Base-by-base conservation (phyloP, 2,113 vertebrate genomes). In the Lynx canadensis region DNA sequence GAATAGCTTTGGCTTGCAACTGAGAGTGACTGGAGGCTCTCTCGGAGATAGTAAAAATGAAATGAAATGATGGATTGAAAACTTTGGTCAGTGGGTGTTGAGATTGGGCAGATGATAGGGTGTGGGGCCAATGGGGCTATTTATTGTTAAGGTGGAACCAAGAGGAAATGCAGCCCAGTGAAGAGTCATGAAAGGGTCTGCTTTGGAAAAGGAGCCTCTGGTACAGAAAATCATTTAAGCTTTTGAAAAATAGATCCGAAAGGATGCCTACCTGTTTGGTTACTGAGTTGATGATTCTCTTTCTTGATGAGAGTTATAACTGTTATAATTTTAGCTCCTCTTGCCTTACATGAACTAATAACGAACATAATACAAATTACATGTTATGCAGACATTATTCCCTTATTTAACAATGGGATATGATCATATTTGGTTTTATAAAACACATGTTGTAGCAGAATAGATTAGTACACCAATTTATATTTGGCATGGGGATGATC, bases 41-140 rank as follows among this genome's bases (percentile, higher is more conserved):
- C 41, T 50, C 16, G 7, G 19, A 52, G 36, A 63, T 76, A 90
- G 33, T 66, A 83, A 91, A 96, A 81, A 48, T 45, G 38, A 65
- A 89, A 82, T 86, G 45, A 96, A 89, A 65, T 81, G 16, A n/a
- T 91, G 23, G 25, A 60, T 93, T 81, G 65, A 76, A 89, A 87
- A 33, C 78, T 25, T 83, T 94, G 45, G 18, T 65, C 23, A 41
- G 7, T 55, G 38, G 4, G 1, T 74, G 1, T 83, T 74, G 7
- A 92, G 63, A 38, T 25, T 33, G 0, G 76, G 14, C 65, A 85
- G 18, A 48, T 18, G 36, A 11, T 88, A 88, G 45, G 63, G 50
- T 94, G 29, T 33, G 94, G 29, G 80, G 38, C 57, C 50, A 45
- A 0, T 57, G 38, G 15, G n/a, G 15, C 45, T 74, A 0, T 81